Evolutionary conservation across 1,140 invertebrate species (phyloP).

Genomic region (Aphis craccivora): DNA sequence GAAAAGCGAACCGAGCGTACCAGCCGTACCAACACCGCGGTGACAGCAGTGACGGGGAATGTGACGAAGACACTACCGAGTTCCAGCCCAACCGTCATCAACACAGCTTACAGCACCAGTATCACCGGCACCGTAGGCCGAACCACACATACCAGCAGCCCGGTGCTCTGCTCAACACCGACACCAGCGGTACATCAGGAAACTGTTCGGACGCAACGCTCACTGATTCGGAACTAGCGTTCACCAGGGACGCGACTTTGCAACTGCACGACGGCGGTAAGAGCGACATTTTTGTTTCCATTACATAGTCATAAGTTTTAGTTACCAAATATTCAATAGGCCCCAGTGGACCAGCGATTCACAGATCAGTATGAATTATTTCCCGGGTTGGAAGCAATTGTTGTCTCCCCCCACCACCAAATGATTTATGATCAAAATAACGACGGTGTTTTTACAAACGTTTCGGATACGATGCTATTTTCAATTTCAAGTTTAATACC

Average conservation of each 20-base stretch:
- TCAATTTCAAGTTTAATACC: background rate
- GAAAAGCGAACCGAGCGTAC: constrained; percentile 55
- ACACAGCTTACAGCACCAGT: constrained; percentile 26
- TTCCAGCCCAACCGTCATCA: constrained; percentile 34
- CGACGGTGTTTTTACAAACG: background rate
- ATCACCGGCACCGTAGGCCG: constrained; percentile 59
- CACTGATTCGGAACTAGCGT: constrained; percentile 80
- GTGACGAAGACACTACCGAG: constrained; percentile 55
- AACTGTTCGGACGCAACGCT: constrained; percentile 83
- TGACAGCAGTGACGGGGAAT: constrained; percentile 56
- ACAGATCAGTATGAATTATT: background rate
- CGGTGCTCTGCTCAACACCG: constrained; percentile 71
- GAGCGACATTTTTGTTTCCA: constrained; percentile 60
- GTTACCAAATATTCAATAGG: background rate
- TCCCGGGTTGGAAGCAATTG: background rate
- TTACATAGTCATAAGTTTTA: background rate
- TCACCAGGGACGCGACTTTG: constrained; percentile 78
- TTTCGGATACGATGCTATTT: background rate
- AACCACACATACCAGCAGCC: constrained; percentile 64
- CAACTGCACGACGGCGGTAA: constrained; percentile 83
- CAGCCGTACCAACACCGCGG: constrained; percentile 55
- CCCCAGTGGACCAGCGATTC: background rate
- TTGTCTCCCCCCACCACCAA: background rate
- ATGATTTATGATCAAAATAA: background rate
- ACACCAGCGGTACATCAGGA: constrained; percentile 76